A percentile compares a stretch with the other conserved stretches of the same genome.
phyloP scores from a whole-genome alignment of 2,888 invertebrate species.

The Conchocele bisecta region DNA sequence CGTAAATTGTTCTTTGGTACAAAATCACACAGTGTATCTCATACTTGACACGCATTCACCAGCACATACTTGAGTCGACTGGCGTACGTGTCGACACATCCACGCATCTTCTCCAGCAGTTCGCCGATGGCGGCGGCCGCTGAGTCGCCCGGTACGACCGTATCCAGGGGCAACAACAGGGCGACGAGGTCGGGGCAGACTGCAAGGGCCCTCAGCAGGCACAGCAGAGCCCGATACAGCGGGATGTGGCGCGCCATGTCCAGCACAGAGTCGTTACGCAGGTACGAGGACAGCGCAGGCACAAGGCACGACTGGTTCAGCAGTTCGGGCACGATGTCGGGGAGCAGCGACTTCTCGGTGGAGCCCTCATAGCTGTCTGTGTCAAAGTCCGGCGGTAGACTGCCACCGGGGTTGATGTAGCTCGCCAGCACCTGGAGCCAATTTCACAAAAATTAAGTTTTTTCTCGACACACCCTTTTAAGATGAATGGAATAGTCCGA shows the following conservation, averaged over 20 bases:
- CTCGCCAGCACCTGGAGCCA: conserved; percentile 90
- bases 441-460: too few relatives aligned
- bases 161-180: conserved; percentile 86
- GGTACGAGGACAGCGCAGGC: conserved; percentile 93
- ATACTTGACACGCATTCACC: too few relatives aligned
- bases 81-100: conserved; percentile 95
- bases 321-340: conserved; percentile 88
- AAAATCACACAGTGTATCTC: too few relatives aligned
- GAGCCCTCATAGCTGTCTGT: conserved; percentile 49
- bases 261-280: conserved; percentile 96
- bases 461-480: too few relatives aligned
- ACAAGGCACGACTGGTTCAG: conserved; percentile 92
- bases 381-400: conserved; percentile 70
- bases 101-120: conserved; percentile 92
- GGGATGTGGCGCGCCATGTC: conserved; percentile 99
- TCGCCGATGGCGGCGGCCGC: conserved; percentile 87
- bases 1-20: too few relatives aligned
- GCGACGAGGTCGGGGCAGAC: conserved; percentile 85
- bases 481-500: too few relatives aligned
- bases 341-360: conserved; percentile 64
- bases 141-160: conserved; percentile 81
- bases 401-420: conserved; percentile 89
- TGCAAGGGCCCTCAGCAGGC: conserved; percentile 90
- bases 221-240: conserved; percentile 92
- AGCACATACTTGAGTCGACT: conserved; percentile 83